A percentile compares a stretch with the other conserved stretches of the same genome.
Conservation (phyloP, 2,888 invertebrate species). For the Microctonus aethiopoides region DNA sequence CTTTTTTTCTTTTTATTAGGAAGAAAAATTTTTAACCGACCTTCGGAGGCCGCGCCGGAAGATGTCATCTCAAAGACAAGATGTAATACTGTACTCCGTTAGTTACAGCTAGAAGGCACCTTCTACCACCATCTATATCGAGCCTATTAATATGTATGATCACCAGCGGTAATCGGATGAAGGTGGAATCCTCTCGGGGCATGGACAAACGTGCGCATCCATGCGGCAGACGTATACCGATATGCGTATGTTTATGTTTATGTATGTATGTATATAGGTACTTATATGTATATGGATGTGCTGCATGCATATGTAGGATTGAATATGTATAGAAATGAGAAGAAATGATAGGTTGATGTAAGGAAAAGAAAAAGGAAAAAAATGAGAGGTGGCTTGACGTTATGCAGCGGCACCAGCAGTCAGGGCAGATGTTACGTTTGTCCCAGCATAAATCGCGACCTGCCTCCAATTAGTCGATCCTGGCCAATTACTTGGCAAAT, state of each 20-base stretch:
- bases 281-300: no score
- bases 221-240: conserved; percentile 23
- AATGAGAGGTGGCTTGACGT: conserved; percentile 28
- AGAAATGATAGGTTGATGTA: conserved; percentile 17
- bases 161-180: conserved; percentile 50
- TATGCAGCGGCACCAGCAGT: conserved; percentile 20
- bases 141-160: conserved; percentile 62
- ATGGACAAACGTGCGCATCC: conserved; percentile 31
- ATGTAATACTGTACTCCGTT: conserved; percentile 34
- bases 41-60: not conserved
- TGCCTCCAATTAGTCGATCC: conserved; percentile 52
- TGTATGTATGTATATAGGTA: not conserved
- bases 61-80: conserved; percentile 16
- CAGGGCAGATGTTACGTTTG: conserved; percentile 41
- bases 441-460: conserved; percentile 42
- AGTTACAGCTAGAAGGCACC: conserved; percentile 25
- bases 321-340: not conserved
- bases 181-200: conserved; percentile 48
- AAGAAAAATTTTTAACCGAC: not conserved
- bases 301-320: no score
- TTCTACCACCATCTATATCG: conserved; percentile 30
- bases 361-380: conserved; percentile 21
- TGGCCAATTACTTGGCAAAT: conserved; percentile 44
- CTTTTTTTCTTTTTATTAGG: not conserved
- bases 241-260: not conserved